phyloP scores from a whole-genome alignment of 2,113 vertebrate species.

The Todiramphus saurophagus region DNA sequence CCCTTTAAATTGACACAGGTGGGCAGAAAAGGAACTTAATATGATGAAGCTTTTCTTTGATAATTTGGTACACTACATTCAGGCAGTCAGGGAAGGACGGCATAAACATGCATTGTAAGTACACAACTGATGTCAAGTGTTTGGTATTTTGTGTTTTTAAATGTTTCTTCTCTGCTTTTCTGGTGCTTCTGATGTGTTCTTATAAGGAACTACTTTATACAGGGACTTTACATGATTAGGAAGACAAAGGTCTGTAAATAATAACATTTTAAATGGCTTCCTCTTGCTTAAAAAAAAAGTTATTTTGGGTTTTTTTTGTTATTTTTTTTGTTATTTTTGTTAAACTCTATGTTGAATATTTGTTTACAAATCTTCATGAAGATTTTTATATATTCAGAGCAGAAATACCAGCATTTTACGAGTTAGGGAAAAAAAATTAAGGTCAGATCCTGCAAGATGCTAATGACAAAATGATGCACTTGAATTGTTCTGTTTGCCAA shows the following conservation, averaged over 20 bases:
- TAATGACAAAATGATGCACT: neutral
- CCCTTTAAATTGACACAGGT: constrained; percentile 79
- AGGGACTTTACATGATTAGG: neutral
- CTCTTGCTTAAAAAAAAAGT: neutral
- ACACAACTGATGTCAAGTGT: neutral
- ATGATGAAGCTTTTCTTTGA: constrained; percentile 99
- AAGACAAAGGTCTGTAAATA: neutral
- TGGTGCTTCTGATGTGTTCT: neutral
- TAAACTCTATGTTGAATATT: neutral
- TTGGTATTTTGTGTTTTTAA: neutral
- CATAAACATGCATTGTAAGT: constrained; percentile 97
- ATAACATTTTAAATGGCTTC: neutral
- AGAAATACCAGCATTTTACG: neutral
- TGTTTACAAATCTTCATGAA: neutral
- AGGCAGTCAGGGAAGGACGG: constrained; percentile 88
- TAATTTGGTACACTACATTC: constrained; percentile 97
- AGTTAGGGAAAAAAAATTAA: neutral
- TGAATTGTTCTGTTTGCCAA: neutral
- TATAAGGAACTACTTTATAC: neutral
- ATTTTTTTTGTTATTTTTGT: neutral
- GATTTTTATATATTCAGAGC: neutral
- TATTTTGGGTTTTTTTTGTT: too few relatives aligned
- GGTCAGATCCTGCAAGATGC: neutral
- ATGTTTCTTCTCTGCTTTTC: neutral
- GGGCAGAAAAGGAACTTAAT: constrained; percentile 98